Conservation (phyloP, 1,140 invertebrate species). For the Saccostrea glomerata region DNA sequence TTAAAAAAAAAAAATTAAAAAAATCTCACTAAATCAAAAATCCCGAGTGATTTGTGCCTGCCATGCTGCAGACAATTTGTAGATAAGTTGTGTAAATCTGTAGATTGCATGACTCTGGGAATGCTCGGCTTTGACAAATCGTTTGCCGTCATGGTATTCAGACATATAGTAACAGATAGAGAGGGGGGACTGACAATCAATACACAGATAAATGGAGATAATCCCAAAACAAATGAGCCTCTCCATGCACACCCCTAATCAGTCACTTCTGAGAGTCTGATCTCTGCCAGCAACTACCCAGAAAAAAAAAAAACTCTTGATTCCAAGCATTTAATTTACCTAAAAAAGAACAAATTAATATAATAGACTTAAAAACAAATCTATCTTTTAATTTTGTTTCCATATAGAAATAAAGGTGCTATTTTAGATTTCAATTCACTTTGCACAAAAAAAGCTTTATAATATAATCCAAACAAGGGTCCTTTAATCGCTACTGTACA, state of each 20-base stretch:
- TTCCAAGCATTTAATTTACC: too few relatives aligned
- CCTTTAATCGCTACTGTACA: background rate
- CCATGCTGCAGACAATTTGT: slow-evolving; percentile 1
- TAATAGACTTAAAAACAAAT: too few relatives aligned
- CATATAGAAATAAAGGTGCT: too few relatives aligned
- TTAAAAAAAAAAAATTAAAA: background rate
- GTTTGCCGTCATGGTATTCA: background rate
- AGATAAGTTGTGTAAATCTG: slow-evolving; percentile 29
- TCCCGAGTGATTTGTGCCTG: background rate
- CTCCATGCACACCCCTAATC: background rate
- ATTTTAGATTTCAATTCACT: too few relatives aligned
- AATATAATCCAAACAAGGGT: too few relatives aligned
- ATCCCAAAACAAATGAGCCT: slow-evolving; percentile 6
- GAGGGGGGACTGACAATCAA: background rate
- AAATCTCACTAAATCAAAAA: slow-evolving; percentile 9
- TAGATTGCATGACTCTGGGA: slow-evolving; percentile 13
- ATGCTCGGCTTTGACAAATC: background rate
- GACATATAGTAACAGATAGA: background rate
- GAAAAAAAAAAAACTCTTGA: too few relatives aligned
- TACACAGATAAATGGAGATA: background rate
- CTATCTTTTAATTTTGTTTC: too few relatives aligned
- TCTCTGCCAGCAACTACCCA: too few relatives aligned
- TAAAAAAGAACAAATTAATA: too few relatives aligned
- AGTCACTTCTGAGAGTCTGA: too few relatives aligned
- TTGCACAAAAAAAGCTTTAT: too few relatives aligned